Evolutionary conservation across 2,113 vertebrate genomes (phyloP), one percentile per base, ranked within the genome.

Genomic region (Danionella cerebrum): DNA sequence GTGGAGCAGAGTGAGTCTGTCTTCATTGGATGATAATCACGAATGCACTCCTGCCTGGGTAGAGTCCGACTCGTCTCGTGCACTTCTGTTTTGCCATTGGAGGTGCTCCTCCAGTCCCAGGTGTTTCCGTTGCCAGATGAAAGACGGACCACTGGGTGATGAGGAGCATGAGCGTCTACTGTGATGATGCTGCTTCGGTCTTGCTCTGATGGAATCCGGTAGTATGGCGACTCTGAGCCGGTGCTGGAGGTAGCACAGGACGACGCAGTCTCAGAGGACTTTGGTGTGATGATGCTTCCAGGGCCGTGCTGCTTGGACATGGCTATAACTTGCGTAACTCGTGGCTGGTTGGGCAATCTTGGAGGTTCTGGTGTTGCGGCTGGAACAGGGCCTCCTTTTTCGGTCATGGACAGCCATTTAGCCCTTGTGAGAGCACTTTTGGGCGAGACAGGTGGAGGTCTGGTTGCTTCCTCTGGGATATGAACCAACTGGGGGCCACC

Each of bases 401-500:
- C 95, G 0, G 94, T 90, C 58, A 94, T 95, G 77, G 95, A 93
- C 69, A 98, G 79, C 96, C 96, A 99, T 81, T 99, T 98, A 50
- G 96, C 93, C 63, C 94, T 86, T 13, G 95, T 95, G 0, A 92
- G 95, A 52, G 91, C 91, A 2, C 80, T 91, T 62, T 91, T 97
- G 63, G 90, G 93, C 16, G 89, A 98, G 80, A 73, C 66, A 1
- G 76, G 71, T 79, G 69, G 67, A 9, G 75, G 44, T 62, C 33
- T 71, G 41, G 39, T 85, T 78, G 18, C 87, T 81, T 99, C 96
- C 70, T 99, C 96, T 0, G 96, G 96, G 78, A 99, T 98, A 69
- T 99, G 95, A 14, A 98, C 96, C n/a, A 98, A 74, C 76, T 95
- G 95, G 1, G 95, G 97, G 6, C 94, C 97, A n/a, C 94, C 94